A percentile compares a stretch with the other conserved stretches of the same genome.
Conservation (phyloP, 1,140 invertebrate genomes). For the Pogonus chalceus region DNA sequence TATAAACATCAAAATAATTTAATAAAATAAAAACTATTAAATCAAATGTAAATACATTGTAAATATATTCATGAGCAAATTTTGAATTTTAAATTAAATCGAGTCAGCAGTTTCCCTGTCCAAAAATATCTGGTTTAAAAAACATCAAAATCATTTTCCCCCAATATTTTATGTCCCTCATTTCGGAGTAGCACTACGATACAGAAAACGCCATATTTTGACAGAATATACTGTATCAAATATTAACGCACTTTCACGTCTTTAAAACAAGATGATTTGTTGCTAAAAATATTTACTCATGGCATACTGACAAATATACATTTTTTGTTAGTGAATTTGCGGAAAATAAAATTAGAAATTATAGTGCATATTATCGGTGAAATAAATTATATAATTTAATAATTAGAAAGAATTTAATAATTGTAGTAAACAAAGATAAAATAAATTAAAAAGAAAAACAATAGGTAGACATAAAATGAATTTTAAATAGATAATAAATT, state of each 20-base stretch:
- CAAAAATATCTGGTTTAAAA: too few species aligned
- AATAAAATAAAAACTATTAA: neutral
- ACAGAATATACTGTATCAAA: neutral
- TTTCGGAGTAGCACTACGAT: neutral
- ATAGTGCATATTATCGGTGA: neutral
- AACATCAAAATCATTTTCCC: neutral
- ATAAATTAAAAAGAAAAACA: too few species aligned
- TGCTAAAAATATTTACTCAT: neutral
- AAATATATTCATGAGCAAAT: too few species aligned
- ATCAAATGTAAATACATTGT: too few species aligned
- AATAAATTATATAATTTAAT: neutral
- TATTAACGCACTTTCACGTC: neutral
- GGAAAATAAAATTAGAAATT: neutral
- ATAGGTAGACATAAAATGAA: too few species aligned
- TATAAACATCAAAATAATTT: neutral
- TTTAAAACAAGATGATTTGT: neutral
- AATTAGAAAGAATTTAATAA: too few species aligned
- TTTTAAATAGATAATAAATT: too few species aligned
- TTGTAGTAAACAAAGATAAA: too few species aligned
- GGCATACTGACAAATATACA: neutral
- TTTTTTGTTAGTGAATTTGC: neutral
- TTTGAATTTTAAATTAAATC: too few species aligned
- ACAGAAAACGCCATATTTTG: neutral
- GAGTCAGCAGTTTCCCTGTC: too few species aligned
- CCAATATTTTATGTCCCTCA: neutral